Evolutionary conservation across 2,888 invertebrate species (phyloP).

Genomic region (Temnothorax ravouxi): DNA sequence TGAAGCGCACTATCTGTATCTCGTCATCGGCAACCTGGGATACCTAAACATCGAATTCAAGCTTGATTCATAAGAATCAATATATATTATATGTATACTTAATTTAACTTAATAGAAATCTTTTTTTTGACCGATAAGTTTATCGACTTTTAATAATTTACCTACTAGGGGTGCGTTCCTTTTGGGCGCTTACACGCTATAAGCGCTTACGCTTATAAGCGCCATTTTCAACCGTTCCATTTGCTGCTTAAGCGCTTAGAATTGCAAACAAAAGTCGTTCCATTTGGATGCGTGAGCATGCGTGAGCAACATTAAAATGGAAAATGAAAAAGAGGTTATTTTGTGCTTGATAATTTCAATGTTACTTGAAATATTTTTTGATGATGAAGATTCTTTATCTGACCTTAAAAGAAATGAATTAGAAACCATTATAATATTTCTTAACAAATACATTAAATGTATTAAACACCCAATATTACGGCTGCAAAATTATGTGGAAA

Average conservation of each 20-base stretch:
- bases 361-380: background rate
- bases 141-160: too few species aligned
- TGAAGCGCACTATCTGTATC: too few species aligned
- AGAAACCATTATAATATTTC: background rate
- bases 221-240: constrained; percentile 3
- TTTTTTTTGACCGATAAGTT: too few species aligned
- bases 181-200: too few species aligned
- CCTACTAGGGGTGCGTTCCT: too few species aligned
- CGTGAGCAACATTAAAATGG: too few species aligned
- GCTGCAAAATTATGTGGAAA: background rate
- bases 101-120: too few species aligned
- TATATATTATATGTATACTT: too few species aligned
- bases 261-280: constrained; percentile 4
- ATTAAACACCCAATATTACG: background rate
- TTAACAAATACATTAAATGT: background rate
- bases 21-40: too few species aligned
- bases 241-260: constrained; percentile 1
- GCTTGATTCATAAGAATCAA: too few species aligned
- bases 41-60: too few species aligned
- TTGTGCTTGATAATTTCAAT: background rate
- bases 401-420: background rate
- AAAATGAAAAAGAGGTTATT: background rate
- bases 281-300: background rate
- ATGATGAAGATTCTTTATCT: background rate
- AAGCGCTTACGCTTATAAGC: background rate